phyloP scores from a whole-genome alignment of 1,140 invertebrate genomes.

The Drosophila nigrodunni region DNA sequence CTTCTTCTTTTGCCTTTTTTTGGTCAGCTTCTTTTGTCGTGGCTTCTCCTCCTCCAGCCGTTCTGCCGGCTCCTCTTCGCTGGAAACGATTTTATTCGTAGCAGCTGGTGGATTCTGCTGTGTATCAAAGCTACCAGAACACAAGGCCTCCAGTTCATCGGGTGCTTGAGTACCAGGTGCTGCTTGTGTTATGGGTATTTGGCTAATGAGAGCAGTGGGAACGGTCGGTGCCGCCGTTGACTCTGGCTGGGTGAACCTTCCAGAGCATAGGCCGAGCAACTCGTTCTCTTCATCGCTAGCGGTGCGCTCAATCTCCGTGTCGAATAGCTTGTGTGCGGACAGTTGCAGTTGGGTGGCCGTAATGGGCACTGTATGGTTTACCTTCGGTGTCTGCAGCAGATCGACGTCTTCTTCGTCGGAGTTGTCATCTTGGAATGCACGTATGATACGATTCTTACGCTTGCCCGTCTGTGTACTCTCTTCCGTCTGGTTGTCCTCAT shows the following conservation, averaged over 20 bases:
- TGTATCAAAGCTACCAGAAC: constrained; percentile 70
- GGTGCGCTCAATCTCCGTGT: constrained; percentile 67
- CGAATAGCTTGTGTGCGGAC: constrained; percentile 65
- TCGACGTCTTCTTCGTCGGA: constrained; percentile 82
- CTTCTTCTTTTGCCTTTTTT: constrained; percentile 72
- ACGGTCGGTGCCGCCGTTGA: constrained; percentile 37
- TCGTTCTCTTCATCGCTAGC: constrained; percentile 85
- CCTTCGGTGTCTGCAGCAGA: constrained; percentile 75
- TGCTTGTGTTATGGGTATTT: constrained; percentile 73
- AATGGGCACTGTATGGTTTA: constrained; percentile 66
- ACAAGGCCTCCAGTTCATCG: constrained; percentile 61
- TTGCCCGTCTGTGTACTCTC: constrained; percentile 24
- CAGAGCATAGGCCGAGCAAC: constrained; percentile 86
- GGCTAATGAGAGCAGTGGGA: constrained; percentile 60
- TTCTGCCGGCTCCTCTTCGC: constrained; percentile 84
- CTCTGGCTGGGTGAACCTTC: constrained; percentile 83
- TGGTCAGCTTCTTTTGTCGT: constrained; percentile 68
- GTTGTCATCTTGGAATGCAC: constrained; percentile 71
- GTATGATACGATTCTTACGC: constrained; percentile 74
- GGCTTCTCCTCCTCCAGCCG: constrained; percentile 21
- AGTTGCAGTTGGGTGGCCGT: constrained; percentile 56
- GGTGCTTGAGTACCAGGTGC: constrained; percentile 31
- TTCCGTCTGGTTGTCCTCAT: constrained; percentile 37
- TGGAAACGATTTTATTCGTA: constrained; percentile 75
- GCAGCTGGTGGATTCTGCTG: constrained; percentile 30